Conservation (phyloP, 2,888 invertebrate genomes). For the Maniola hyperantus region DNA sequence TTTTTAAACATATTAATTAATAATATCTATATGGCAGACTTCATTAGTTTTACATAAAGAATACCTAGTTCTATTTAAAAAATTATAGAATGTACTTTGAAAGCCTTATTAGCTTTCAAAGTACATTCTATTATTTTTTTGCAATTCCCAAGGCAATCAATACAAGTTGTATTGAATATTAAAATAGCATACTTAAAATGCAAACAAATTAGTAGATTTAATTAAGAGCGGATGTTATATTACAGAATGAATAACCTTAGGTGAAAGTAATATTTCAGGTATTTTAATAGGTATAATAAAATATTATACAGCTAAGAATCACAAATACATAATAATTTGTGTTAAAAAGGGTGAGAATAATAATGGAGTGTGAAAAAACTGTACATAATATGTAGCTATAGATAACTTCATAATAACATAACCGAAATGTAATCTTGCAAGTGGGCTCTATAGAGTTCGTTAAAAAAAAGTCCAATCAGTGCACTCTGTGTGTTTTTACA, state of each 20-base stretch:
- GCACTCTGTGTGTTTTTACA: too few species aligned
- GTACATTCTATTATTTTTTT: too few species aligned
- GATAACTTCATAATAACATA: too few species aligned
- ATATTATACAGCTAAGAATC: not conserved
- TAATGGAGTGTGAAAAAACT: too few species aligned
- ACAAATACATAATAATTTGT: not conserved
- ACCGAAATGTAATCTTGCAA: too few species aligned
- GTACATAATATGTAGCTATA: too few species aligned
- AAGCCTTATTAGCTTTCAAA: too few species aligned
- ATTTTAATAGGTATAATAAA: not conserved
- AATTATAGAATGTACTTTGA: not conserved
- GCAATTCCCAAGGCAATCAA: constrained; percentile 13
- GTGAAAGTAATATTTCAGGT: constrained; percentile 11
- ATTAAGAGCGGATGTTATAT: constrained; percentile 14
- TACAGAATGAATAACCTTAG: not conserved
- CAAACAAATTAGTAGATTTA: constrained; percentile 8
- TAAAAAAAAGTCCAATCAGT: too few species aligned
- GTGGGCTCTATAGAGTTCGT: too few species aligned
- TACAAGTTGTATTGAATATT: constrained; percentile 10
- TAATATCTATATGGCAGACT: not conserved
- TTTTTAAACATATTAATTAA: not conserved
- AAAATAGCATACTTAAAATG: constrained; percentile 1
- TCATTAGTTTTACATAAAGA: not conserved
- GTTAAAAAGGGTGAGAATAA: too few species aligned
- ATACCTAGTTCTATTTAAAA: not conserved